Base-by-base conservation (phyloP, 2,113 vertebrate genomes). In the Hyperopisus bebe region DNA sequence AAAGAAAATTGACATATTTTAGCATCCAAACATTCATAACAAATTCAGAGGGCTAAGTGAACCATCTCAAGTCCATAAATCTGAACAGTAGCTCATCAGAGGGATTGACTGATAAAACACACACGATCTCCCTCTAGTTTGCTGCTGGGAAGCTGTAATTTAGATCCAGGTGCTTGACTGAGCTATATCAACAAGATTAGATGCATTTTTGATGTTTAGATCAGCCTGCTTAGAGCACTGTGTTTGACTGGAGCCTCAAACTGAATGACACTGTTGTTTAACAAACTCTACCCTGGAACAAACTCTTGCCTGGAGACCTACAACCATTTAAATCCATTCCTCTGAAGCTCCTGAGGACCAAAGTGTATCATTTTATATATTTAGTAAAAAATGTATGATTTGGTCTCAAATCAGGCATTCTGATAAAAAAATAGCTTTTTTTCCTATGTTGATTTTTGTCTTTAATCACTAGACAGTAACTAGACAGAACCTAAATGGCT, bases 181-280 rank as follows among this genome's bases (percentile, higher is more conserved):
- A 77, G n/a, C 47, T 11, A n/a, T 82, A 50, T 42, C 47, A 42
- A 82, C 44, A 89, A 42, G 48, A 55, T 50, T 89, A 31, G 70
- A 35, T 89, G 77, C 77, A 89, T 82, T 80, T 80, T 89, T 80
- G 74, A 80, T 48, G 47, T 51, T 39, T 51, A 47, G 50, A 50
- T 80, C 31, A 46, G 46, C 48, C 46, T 89, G 88, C 48, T 89
- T 47, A 80, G 19, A 39, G 48, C 35, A 50, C 5, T n/a, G 9
- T 31, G 48, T 48, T 24, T 39, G 17, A 70, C 74, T 89, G 88
- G 31, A 21, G 15, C 15, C 48, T 70, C 51, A 8, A 50, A 70
- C 50, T 89, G 74, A 89, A 82, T 89, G 88, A 53, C 70, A 53
- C 66, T 82, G 46, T 82, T 82, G 88, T 51, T 82, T 55, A 89